A percentile compares a stretch with the other conserved stretches of the same genome.
These are phyloP conservation scores for Hylomyscus alleni DNA, from an alignment of 2,797 vertebrate genomes.

Conservation along the genomic window DNA sequence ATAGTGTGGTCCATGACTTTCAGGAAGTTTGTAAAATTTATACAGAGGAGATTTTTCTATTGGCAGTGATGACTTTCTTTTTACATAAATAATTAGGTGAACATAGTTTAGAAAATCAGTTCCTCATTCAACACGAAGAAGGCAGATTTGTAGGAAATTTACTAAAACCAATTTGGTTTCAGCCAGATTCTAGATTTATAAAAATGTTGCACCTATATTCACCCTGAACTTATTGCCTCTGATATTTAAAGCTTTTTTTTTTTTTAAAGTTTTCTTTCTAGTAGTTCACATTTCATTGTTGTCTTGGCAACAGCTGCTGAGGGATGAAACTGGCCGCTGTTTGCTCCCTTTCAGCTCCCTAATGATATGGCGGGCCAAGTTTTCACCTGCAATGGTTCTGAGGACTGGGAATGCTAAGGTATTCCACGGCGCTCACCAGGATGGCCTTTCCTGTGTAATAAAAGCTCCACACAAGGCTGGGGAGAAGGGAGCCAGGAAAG, in stretches of 20 bases:
- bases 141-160: background rate
- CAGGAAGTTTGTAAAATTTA: background rate
- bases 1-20: fast-evolving
- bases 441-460: background rate
- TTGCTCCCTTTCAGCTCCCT: background rate
- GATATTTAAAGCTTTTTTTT: background rate
- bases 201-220: background rate
- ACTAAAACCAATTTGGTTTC: constrained; percentile 20
- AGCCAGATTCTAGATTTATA: background rate
- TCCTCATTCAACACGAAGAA: constrained; percentile 17
- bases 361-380: background rate
- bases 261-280: background rate
- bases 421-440: fast-evolving
- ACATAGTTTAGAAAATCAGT: background rate
- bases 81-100: constrained; percentile 33
- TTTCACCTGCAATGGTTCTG: background rate
- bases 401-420: background rate
- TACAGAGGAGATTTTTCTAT: background rate
- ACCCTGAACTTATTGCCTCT: background rate
- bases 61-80: background rate
- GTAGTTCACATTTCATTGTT: background rate
- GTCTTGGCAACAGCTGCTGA: background rate
- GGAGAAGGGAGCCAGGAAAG: too few species aligned
- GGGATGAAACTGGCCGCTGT: background rate
- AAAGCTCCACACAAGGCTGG: background rate